Base-by-base conservation (phyloP, 2,888 invertebrate genomes). In the Norana najaformis region DNA sequence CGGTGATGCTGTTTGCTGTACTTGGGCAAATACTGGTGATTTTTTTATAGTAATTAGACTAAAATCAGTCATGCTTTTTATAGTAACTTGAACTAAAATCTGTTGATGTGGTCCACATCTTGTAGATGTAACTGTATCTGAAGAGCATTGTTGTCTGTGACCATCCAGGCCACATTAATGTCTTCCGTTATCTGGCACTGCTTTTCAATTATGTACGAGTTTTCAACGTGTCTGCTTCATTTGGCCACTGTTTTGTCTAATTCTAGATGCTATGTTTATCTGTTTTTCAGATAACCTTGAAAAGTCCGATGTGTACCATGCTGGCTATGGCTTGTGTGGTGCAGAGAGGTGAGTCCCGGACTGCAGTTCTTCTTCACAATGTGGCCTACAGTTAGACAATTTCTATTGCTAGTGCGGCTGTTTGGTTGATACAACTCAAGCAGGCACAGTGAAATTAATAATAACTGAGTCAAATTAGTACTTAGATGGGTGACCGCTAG, bases 251-350 rank as follows among this genome's bases (percentile, higher is more conserved):
- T 16, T n/a, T 69, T 69, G 36, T 85, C 36, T 85, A 85, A 35
- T 35, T 83, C n/a, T 34, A 83, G 83, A 36, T 85, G 35, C 18
- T 35, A 23, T 35, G 34, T 35, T 18, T 85, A 37, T 30, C 37
- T 85, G 85, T 36, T 35, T 35, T 36, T 85, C 85, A 85, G 85
- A 85, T 35, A 85, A 37, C 36, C 37, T 85, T 37, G 85, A 85
- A 85, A 85, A 35, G 85, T 35, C 37, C 37, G 85, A 85, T 85
- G 85, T 14, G 5, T 85, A 85, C 85, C 16, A 35, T 5, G 37
- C 18, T 37, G 85, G 37, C 20, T 37, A 85, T 35, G 36, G 20
- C 20, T 23, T 6, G 37, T 36, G 85, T 23, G 14, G 20, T 23
- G 85, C 20, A 35, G 85, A 85, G 13, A 36, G 36, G 85, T 85